Percentiles rank a stretch among this genome's conserved stretches.
Conservation (phyloP, 2,888 invertebrate species). For the Mylabris sibirica region DNA sequence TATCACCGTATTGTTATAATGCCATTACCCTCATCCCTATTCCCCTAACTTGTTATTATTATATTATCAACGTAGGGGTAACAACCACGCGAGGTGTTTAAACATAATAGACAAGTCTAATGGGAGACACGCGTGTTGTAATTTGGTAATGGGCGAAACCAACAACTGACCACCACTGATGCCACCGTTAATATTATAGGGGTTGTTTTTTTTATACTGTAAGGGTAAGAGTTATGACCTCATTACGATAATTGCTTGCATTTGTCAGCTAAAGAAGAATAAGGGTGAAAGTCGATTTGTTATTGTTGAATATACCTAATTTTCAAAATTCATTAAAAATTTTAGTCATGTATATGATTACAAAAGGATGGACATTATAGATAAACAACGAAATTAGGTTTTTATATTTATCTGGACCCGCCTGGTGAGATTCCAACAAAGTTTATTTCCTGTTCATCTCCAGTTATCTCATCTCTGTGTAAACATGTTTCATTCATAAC, state of each 20-base stretch:
- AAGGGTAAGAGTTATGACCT: constrained; percentile 48
- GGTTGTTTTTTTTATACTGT: constrained; percentile 35
- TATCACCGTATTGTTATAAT: constrained; percentile 30
- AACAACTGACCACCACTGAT: constrained; percentile 20
- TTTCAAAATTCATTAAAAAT: not conserved
- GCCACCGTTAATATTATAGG: constrained; percentile 18
- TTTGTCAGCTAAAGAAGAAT: constrained; percentile 23
- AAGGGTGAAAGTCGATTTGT: not conserved
- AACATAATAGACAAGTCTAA: constrained; percentile 43
- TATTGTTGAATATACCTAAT: not conserved
- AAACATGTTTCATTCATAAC: constrained; percentile 54
- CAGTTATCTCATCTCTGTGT: constrained; percentile 45
- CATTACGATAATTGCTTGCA: constrained; percentile 49
- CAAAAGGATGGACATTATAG: not conserved
- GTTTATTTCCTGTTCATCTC: constrained; percentile 53
- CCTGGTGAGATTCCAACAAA: constrained; percentile 47
- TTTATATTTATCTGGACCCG: constrained; percentile 40
- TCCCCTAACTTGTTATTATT: constrained; percentile 38
- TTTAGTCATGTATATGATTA: not conserved
- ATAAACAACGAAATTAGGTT: not conserved
- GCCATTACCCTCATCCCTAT: not conserved
- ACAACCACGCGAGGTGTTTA: constrained; percentile 46
- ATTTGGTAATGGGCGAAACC: constrained; percentile 46
- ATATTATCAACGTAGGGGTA: constrained; percentile 40
- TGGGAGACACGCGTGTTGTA: constrained; percentile 46